phyloP scores from a whole-genome alignment of 2,888 invertebrate genomes.

The Diadegma fenestrale region DNA sequence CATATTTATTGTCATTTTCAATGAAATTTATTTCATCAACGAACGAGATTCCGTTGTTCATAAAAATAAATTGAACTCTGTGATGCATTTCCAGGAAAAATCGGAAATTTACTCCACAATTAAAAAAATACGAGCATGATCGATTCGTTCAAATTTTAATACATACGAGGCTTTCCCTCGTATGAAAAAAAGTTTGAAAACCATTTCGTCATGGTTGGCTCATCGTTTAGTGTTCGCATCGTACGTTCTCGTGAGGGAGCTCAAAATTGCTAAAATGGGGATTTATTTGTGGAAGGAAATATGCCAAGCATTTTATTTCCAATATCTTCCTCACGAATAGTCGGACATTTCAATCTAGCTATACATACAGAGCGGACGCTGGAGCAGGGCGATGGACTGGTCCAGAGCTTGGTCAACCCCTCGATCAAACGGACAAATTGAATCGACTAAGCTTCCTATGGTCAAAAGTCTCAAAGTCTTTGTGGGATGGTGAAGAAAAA shows the following conservation, averaged over 20 bases:
- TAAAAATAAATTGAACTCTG: no score
- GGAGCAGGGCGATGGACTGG: slow-evolving; percentile 38
- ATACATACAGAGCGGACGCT: slow-evolving; percentile 26
- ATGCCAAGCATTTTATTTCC: slow-evolving; percentile 81
- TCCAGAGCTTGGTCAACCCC: slow-evolving; percentile 68
- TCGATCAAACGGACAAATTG: slow-evolving; percentile 77
- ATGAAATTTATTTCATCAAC: no score
- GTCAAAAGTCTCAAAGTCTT: slow-evolving; percentile 62
- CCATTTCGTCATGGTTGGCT: background rate
- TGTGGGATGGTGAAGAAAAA: slow-evolving; percentile 25
- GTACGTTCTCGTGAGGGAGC: slow-evolving; percentile 4
- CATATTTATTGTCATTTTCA: background rate
- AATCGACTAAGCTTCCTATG: slow-evolving; percentile 73
- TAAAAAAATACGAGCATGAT: background rate
- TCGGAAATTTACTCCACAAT: background rate
- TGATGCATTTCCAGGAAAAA: background rate
- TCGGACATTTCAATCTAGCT: slow-evolving; percentile 77
- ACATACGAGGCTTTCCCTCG: background rate
- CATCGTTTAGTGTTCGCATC: background rate
- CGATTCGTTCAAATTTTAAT: background rate
- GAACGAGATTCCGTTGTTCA: no score
- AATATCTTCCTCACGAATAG: slow-evolving; percentile 75
- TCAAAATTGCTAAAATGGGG: slow-evolving; percentile 59
- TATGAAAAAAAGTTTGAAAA: slow-evolving; percentile 9
- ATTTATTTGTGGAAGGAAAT: slow-evolving; percentile 76